A percentile compares a stretch with the other conserved stretches of the same genome.
Evolutionary conservation across 2,888 invertebrate species (phyloP).

Genomic region (Alentia gelatinosa): DNA sequence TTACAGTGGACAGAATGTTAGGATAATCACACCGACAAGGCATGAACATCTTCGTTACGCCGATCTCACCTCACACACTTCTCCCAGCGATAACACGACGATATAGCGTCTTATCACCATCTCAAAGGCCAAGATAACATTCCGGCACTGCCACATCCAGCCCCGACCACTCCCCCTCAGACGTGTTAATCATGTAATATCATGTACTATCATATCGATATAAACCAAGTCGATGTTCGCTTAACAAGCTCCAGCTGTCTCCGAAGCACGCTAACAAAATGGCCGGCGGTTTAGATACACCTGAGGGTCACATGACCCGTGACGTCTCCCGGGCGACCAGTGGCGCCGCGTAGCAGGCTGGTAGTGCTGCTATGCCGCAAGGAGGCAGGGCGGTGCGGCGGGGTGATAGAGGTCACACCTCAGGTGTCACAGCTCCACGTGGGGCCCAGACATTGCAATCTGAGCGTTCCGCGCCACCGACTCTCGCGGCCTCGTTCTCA

Average conservation of each 20-base stretch:
- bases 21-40: not conserved
- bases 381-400: not conserved
- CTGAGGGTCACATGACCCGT: conserved; percentile 17
- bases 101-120: not conserved
- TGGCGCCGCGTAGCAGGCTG: not conserved
- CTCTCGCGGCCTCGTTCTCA: not conserved
- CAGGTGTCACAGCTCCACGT: not conserved
- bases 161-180: too few relatives aligned
- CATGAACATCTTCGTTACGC: not conserved
- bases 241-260: not conserved
- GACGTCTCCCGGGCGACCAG: not conserved
- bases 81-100: not conserved
- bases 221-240: not conserved
- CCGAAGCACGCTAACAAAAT: not conserved
- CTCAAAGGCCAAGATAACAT: not conserved
- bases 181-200: not conserved
- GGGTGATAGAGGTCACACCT: not conserved
- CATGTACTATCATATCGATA: not conserved
- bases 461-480: not conserved
- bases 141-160: not conserved
- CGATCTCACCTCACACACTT: not conserved
- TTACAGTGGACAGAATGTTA: not conserved
- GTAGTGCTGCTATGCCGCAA: not conserved
- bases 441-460: not conserved
- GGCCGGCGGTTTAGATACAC: conserved; percentile 24